These are phyloP conservation scores for Saxicola maurus DNA, from an alignment of 2,797 vertebrate genomes.

Conservation along the genomic window DNA sequence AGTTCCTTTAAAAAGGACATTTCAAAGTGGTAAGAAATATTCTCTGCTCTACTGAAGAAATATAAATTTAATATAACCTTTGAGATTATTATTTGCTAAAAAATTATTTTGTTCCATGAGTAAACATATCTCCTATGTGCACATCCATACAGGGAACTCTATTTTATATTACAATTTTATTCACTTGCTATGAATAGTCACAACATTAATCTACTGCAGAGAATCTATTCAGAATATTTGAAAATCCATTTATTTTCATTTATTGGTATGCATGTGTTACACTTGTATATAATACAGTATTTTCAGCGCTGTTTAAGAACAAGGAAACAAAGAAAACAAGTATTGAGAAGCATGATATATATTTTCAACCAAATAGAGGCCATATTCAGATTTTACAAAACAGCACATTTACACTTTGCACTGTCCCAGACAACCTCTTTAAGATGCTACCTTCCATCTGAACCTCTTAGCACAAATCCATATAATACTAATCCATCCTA, in stretches of 20 bases:
- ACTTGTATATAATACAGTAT: conserved; percentile 75
- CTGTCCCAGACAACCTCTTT: conserved; percentile 35
- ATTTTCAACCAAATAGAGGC: conserved; percentile 53
- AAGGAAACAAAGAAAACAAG: conserved; percentile 50
- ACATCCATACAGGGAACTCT: conserved; percentile 33
- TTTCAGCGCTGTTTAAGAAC: conserved; percentile 62
- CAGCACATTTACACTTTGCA: conserved; percentile 45
- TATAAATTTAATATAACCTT: not conserved
- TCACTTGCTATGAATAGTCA: conserved; percentile 67
- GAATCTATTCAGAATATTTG: conserved; percentile 67
- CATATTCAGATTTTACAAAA: conserved; percentile 59
- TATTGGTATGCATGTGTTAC: conserved; percentile 74
- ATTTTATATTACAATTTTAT: conserved; percentile 74
- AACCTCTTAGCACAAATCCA: not conserved
- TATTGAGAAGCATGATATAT: conserved; percentile 55
- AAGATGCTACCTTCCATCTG: not conserved
- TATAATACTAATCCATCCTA: conserved; percentile 23
- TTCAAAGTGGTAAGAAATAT: not conserved
- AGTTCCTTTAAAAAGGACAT: not conserved
- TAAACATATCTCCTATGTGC: not conserved
- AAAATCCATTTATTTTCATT: conserved; percentile 77
- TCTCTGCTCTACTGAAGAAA: not conserved
- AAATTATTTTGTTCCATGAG: not conserved
- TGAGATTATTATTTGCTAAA: not conserved
- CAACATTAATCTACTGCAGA: conserved; percentile 69